These are phyloP conservation scores for Lutjanus erythropterus DNA, from an alignment of 2,113 vertebrate genomes.

Conservation along the genomic window DNA sequence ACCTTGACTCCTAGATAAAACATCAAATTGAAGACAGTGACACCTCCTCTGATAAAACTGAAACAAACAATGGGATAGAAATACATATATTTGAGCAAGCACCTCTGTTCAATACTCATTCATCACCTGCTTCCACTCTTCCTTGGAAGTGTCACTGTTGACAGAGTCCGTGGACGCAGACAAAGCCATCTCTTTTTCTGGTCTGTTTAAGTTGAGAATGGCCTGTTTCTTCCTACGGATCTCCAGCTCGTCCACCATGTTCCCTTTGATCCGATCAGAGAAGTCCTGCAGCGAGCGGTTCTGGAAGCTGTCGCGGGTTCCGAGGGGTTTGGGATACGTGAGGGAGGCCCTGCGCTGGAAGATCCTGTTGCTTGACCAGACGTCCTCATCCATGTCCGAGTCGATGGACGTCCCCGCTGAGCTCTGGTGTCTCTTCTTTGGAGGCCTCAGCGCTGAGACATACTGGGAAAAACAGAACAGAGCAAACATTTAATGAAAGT, in stretches of 20 bases:
- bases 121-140: slow-evolving; percentile 91
- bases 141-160: slow-evolving; percentile 57
- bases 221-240: slow-evolving; percentile 62
- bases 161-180: slow-evolving; percentile 60
- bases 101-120: neutral
- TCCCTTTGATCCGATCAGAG: slow-evolving; percentile 74
- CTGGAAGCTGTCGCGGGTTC: slow-evolving; percentile 71
- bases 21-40: neutral
- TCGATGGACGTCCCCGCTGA: slow-evolving; percentile 51
- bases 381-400: slow-evolving; percentile 63
- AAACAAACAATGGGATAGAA: neutral
- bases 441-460: slow-evolving; percentile 88
- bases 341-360: slow-evolving; percentile 68
- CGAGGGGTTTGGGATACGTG: slow-evolving; percentile 51
- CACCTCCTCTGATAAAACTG: neutral
- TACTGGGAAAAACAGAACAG: slow-evolving; percentile 68
- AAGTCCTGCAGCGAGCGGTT: slow-evolving; percentile 81
- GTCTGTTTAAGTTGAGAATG: fast-evolving
- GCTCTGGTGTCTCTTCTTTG: slow-evolving; percentile 78
- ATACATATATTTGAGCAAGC: neutral
- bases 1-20: neutral
- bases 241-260: slow-evolving; percentile 81
- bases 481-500: neutral
- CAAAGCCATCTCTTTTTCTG: slow-evolving; percentile 42
- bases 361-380: slow-evolving; percentile 39